Evolutionary conservation across 1,140 invertebrate species (phyloP).

Genomic region (Microplitis mediator): DNA sequence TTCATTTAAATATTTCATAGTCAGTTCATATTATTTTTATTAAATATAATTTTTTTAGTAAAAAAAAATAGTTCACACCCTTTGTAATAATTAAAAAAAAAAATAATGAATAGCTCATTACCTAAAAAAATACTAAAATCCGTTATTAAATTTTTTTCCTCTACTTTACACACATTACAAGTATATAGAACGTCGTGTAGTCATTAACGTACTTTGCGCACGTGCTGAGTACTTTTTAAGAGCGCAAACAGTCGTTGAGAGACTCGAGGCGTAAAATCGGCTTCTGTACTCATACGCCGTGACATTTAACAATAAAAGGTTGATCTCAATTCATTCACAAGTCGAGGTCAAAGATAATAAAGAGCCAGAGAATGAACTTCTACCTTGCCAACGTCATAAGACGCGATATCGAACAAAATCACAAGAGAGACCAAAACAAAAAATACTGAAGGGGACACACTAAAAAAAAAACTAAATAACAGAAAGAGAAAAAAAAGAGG

Average conservation of each 20-base stretch:
- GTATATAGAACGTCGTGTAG: background rate
- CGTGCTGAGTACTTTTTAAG: conserved; percentile 47
- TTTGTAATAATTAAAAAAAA: no score
- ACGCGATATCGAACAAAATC: background rate
- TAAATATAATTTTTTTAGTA: no score
- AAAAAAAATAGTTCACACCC: no score
- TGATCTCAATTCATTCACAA: conserved; percentile 10
- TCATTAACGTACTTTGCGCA: conserved; percentile 33
- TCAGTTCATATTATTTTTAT: no score
- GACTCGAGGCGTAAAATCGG: conserved; percentile 41
- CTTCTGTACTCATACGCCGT: conserved; percentile 4
- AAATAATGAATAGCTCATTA: no score
- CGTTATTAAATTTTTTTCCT: background rate
- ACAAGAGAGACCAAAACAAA: background rate
- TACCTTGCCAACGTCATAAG: background rate
- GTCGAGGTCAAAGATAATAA: conserved; percentile 28
- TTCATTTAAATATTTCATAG: no score
- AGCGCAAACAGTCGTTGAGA: conserved; percentile 51
- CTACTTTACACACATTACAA: background rate
- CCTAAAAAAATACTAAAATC: no score
- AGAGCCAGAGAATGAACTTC: background rate
- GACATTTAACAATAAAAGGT: conserved; percentile 18
- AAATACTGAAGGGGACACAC: background rate
- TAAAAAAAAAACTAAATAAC: background rate
- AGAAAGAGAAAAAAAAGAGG: conserved; percentile 9